Percentiles rank a stretch among this genome's conserved stretches.
Evolutionary conservation across 2,888 invertebrate genomes (phyloP).

Genomic region (Rhagophthalmus giganteus): DNA sequence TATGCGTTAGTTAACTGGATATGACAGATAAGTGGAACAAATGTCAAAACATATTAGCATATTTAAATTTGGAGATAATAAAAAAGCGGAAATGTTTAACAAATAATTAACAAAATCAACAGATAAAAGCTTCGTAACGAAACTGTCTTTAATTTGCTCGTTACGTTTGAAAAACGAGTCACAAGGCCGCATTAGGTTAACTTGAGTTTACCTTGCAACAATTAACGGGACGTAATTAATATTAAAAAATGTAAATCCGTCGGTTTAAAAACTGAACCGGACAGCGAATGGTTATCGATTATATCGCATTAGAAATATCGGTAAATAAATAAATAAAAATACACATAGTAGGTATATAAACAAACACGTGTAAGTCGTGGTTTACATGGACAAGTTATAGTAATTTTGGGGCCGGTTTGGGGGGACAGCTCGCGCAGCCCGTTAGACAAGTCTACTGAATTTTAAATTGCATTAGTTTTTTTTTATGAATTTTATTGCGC

Average conservation of each 20-base stretch:
- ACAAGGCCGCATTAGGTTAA: slow-evolving; percentile 3
- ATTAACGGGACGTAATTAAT: slow-evolving; percentile 1
- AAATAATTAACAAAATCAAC: slow-evolving; percentile 11
- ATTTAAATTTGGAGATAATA: slow-evolving; percentile 5
- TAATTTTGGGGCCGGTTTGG: slow-evolving; percentile 17
- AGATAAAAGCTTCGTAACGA: slow-evolving; percentile 6
- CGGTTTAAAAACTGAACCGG: not conserved
- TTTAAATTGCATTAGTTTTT: slow-evolving; percentile 11
- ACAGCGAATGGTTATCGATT: not conserved
- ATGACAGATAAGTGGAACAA: too few species aligned
- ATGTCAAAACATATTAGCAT: slow-evolving; percentile 10
- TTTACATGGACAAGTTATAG: slow-evolving; percentile 12
- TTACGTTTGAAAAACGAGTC: slow-evolving; percentile 1
- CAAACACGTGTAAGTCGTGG: slow-evolving; percentile 15
- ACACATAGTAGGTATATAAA: slow-evolving; percentile 8
- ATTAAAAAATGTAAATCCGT: not conserved
- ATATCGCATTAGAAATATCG: not conserved
- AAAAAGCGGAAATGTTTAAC: slow-evolving; percentile 14
- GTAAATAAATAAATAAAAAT: not conserved
- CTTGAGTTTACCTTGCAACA: slow-evolving; percentile 1
- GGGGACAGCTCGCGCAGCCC: slow-evolving; percentile 5
- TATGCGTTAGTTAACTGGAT: too few species aligned
- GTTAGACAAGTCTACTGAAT: slow-evolving; percentile 9
- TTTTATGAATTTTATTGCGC: slow-evolving; percentile 9
- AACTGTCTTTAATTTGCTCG: slow-evolving; percentile 7